Base-by-base conservation (phyloP, 2,888 invertebrate genomes). In the Pandemis corylana region DNA sequence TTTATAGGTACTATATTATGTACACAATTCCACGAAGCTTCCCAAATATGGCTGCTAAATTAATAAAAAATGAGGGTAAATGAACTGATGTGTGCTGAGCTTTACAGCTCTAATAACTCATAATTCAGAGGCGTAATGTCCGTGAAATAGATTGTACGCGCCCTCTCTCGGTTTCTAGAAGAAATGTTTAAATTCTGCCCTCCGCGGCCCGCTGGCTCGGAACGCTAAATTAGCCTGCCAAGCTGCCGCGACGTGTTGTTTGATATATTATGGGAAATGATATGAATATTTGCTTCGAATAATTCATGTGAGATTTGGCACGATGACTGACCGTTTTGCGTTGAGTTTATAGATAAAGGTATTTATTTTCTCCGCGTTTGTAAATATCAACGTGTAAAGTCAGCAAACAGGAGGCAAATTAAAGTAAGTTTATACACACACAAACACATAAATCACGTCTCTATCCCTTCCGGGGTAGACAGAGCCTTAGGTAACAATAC, bases 31-130 rank as follows among this genome's bases (percentile, higher is more conserved):
- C 15, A n/a, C 20, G 51, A 41, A 53, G 51, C 49, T 20, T 15
- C 49, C 15, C 15, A 61, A 63, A 75, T 71, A 71, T 68, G 61
- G 62, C 41, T 67, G 76, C 72, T 75, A 84, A 84, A 87, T 86
- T 83, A 84, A 86, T 84, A 85, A 87, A 67, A 89, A 90, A 84
- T 84, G 81, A 77, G 82, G 81, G 86, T 85, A 90, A 92, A 92
- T 90, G 89, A 85, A 86, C 84, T 89, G 89, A 91, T 85, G 87
- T 89, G 84, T 88, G 88, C 90, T 91, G 90, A 90, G 88, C 87
- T 92, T 91, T 89, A 92, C 90, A 88, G 90, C 90, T 78, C 88
- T 84, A 89, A 92, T 92, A 91, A 92, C 84, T 92, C 90, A 91
- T 90, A 91, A 91, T 88, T 89, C 89, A 85, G 83, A 81, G 75